A percentile compares a stretch with the other conserved stretches of the same genome.
These are phyloP conservation scores for Tokudaia muenninki DNA, from an alignment of 2,797 vertebrate genomes.

Conservation along the genomic window DNA sequence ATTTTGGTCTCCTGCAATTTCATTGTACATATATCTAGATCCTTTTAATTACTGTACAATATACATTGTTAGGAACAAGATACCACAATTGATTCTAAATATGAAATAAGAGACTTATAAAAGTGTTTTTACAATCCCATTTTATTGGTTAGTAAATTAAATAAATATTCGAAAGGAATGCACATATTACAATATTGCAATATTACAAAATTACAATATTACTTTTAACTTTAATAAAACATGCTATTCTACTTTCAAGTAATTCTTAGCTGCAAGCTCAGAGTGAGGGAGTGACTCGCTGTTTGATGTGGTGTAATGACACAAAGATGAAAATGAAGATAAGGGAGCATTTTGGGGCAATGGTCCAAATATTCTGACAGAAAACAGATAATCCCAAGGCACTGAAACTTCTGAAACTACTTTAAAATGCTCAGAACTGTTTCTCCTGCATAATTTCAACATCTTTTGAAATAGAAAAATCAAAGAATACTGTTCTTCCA, in stretches of 20 bases:
- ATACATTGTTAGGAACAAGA: neutral
- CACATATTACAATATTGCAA: neutral
- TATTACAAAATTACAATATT: neutral
- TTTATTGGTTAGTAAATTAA: neutral
- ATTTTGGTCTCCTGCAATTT: neutral
- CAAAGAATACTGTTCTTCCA: constrained; percentile 66
- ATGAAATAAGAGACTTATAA: neutral
- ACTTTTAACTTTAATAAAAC: neutral
- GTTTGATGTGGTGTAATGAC: neutral
- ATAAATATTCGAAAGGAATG: neutral
- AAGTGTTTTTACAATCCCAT: neutral
- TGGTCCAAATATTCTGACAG: constrained; percentile 48
- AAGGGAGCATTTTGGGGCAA: constrained; percentile 44
- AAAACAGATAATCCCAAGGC: constrained; percentile 60
- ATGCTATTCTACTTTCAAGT: neutral
- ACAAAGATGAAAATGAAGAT: constrained; percentile 1
- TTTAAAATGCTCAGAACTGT: constrained; percentile 70
- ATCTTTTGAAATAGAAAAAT: constrained; percentile 77
- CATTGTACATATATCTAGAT: rapidly evolving
- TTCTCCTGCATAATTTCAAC: constrained; percentile 74
- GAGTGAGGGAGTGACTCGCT: neutral
- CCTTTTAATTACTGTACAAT: constrained; percentile 21
- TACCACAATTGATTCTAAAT: neutral
- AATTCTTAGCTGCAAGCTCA: neutral
- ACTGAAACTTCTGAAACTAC: constrained; percentile 55